Evolutionary conservation across 2,888 invertebrate species (phyloP).

Genomic region (Rhamphomyia laevipes): DNA sequence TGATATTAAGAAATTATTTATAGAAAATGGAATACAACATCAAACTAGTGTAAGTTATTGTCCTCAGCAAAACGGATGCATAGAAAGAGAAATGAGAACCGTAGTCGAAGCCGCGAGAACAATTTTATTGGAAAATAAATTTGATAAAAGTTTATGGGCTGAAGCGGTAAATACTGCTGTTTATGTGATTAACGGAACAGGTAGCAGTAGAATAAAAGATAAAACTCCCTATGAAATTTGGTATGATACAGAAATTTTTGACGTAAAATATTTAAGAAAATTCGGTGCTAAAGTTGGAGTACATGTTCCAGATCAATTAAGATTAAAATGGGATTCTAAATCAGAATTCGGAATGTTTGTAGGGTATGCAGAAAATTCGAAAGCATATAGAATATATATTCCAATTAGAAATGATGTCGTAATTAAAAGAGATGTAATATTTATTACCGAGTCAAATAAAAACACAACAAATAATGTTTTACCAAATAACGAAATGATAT

Average conservation of each 20-base stretch:
- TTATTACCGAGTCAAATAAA: too few relatives aligned
- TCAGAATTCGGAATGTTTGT: not conserved
- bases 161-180: slow-evolving; percentile 25
- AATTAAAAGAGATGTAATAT: not conserved
- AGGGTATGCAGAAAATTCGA: not conserved
- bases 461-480: too few relatives aligned
- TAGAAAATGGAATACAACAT: slow-evolving; percentile 1
- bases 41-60: not conserved
- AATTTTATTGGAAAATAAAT: slow-evolving; percentile 6
- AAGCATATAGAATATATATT: not conserved
- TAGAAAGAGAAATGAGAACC: slow-evolving; percentile 3
- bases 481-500: too few relatives aligned
- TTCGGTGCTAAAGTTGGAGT: slow-evolving; percentile 6
- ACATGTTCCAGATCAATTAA: slow-evolving; percentile 1
- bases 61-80: slow-evolving; percentile 1
- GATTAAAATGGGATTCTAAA: slow-evolving; percentile 2
- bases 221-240: slow-evolving; percentile 17
- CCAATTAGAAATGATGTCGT: not conserved
- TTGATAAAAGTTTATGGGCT: slow-evolving; percentile 22
- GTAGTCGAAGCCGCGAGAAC: slow-evolving; percentile 4
- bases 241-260: slow-evolving; percentile 12
- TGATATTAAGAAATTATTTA: not conserved
- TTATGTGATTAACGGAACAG: slow-evolving; percentile 23
- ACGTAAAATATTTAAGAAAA: slow-evolving; percentile 1
- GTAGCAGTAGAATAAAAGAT: slow-evolving; percentile 9